These are phyloP conservation scores for Platycercus adscitus DNA, from an alignment of 2,113 vertebrate genomes.

Conservation along the genomic window DNA sequence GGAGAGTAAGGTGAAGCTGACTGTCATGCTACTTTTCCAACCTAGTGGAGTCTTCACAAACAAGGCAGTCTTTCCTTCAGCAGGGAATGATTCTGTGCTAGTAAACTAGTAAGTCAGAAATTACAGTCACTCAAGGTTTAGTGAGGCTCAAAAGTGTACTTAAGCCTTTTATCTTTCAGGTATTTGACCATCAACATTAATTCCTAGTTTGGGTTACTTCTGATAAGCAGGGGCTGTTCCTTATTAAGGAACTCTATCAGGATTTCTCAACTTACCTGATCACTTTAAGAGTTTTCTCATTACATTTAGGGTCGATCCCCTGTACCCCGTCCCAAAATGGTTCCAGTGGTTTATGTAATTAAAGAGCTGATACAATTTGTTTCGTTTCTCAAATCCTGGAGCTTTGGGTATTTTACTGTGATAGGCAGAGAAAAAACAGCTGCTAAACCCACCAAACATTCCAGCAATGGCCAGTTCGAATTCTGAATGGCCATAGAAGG, in stretches of 20 bases:
- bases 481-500: conserved; percentile 93
- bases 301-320: conserved; percentile 81
- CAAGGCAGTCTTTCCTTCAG: not conserved
- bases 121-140: not conserved
- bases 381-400: conserved; percentile 85
- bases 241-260: not conserved
- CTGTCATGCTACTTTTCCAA: not conserved
- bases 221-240: not conserved
- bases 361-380: conserved; percentile 91
- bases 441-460: conserved; percentile 91
- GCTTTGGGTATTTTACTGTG: conserved; percentile 88
- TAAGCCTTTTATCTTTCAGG: not conserved
- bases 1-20: not conserved
- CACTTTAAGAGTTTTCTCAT: conserved; percentile 88
- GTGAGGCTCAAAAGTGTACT: not conserved
- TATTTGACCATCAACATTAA: not conserved
- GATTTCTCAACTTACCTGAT: not conserved
- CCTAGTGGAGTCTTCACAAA: not conserved
- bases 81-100: not conserved
- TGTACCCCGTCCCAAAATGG: conserved; percentile 90
- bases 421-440: conserved; percentile 87
- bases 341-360: conserved; percentile 98
- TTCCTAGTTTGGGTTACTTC: not conserved
- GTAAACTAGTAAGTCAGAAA: not conserved
- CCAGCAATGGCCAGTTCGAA: conserved; percentile 87